Conservation (phyloP, 1,140 invertebrate genomes). For the Zeugodacus cucurbitae region DNA sequence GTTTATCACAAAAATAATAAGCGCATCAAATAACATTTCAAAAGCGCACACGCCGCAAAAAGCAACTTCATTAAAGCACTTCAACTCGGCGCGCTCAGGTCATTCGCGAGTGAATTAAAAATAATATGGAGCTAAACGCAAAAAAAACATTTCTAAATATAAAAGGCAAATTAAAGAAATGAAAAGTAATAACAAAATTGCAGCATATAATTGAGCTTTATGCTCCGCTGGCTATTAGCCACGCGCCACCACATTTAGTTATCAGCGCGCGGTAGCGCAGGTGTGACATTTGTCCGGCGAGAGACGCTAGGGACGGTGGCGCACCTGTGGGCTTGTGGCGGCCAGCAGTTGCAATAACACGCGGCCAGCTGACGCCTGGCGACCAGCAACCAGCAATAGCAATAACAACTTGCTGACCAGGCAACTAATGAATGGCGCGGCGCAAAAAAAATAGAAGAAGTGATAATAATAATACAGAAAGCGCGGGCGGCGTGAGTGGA, state of each 20-base stretch:
- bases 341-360: background rate
- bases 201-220: conserved; percentile 22
- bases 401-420: background rate
- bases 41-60: background rate
- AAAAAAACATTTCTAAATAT: background rate
- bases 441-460: background rate
- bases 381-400: background rate
- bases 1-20: background rate
- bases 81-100: background rate
- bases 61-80: conserved; percentile 22
- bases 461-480: background rate
- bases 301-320: background rate
- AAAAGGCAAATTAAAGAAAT: conserved; percentile 30
- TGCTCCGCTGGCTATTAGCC: background rate
- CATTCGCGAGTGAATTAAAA: background rate
- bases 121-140: background rate
- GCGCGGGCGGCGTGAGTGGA: background rate
- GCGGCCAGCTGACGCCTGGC: background rate
- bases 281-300: background rate
- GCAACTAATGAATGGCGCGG: background rate
- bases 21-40: background rate
- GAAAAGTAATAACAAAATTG: conserved; percentile 39
- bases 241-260: background rate
- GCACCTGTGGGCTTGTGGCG: background rate
- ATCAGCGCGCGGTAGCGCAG: background rate